Evolutionary conservation across 92 coral and sea anemone genomes (phyloP), one percentile per base, ranked within the genome.

Genomic region (Epizoanthus stellaris): DNA sequence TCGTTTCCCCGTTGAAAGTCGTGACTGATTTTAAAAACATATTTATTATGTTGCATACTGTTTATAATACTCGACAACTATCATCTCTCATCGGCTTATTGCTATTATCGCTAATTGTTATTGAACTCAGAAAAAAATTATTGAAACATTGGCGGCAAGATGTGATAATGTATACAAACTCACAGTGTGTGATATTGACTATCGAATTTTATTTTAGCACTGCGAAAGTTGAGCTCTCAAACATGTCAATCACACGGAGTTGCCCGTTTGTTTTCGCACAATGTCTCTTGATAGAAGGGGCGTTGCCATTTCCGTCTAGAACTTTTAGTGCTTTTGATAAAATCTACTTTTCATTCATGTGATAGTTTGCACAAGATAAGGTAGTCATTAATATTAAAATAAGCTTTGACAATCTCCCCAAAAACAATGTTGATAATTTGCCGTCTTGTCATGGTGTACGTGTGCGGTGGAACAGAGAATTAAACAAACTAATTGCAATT

Each of bases 61-160:
- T 38, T 38, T 34, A 13, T 30, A 38, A 14, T 38, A 38, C 42
- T 9, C 42, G 73, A 1, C 6, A 14, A 4, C 21, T 68, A 19
- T 4, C 52, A 68, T 68, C 73, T 3, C 17, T 34, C 72, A 67
- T 30, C 73, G 8, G 52, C 52, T 68, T 14, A 39, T 15, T 68
- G 49, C 15, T 68, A 40, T 38, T 68, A n/a, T 34, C 21, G 5
- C 73, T 38, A 68, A 39, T 68, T 68, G 73, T 68, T 19, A 68
- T 68, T 14, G 15, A n/a, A 52, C 56, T 36, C 36, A 30, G 19
- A 10, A 36, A 68, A 67, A 67, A 67, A 34, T 3, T 25, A 38
- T 34, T 43, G 19, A 67, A 21, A 67, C 6, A 67, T 67, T 68
- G 11, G 73, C 52, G 73, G 73, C 52, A n/a, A 36, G 43, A 68